Conservation (phyloP, 2,888 invertebrate genomes). For the Mantis religiosa region DNA sequence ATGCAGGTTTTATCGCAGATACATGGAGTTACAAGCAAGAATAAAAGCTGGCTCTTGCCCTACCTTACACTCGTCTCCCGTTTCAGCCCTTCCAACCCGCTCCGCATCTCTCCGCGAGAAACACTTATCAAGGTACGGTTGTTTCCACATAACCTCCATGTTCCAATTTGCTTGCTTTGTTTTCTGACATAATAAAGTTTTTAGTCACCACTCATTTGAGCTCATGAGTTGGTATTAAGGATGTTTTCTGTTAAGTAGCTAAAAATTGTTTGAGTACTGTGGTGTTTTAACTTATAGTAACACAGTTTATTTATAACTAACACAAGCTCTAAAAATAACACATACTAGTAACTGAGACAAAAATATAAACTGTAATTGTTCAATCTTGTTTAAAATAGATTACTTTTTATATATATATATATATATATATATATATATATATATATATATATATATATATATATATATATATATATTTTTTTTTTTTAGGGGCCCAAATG, state of each 20-base stretch:
- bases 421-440: no score
- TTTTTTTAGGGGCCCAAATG: no score
- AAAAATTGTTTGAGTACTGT: no score
- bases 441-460: no score
- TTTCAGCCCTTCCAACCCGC: constrained; percentile 48
- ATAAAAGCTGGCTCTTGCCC: constrained; percentile 83
- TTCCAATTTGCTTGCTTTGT: background rate
- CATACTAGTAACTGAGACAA: no score
- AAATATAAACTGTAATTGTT: no score
- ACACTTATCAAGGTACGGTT: constrained; percentile 39
- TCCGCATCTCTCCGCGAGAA: constrained; percentile 58
- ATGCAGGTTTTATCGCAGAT: constrained; percentile 82
- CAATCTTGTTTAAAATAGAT: no score
- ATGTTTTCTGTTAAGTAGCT: background rate
- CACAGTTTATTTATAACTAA: no score
- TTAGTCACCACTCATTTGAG: background rate
- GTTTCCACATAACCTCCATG: background rate
- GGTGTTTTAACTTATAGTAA: no score
- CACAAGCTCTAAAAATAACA: no score
- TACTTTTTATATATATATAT: no score
- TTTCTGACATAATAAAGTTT: background rate
- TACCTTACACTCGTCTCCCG: constrained; percentile 48
- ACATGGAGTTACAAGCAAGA: constrained; percentile 81
- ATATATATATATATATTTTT: no score
- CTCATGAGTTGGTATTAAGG: background rate